Base-by-base conservation (phyloP, 2,113 vertebrate species). In the Amazona guildingii region DNA sequence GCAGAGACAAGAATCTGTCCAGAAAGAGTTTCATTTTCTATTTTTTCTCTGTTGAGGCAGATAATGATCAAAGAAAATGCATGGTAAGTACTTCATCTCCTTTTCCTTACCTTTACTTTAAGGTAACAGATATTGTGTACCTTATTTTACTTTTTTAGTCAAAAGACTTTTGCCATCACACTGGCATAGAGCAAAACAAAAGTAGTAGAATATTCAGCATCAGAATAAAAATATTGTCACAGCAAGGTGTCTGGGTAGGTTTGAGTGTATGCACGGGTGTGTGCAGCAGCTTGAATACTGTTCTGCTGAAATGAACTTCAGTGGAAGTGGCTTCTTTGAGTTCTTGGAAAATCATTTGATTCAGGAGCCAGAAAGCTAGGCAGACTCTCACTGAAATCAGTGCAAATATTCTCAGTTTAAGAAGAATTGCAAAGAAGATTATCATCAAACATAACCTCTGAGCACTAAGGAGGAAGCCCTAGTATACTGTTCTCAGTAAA, bases 201-300 rank as follows among this genome's bases (percentile, higher is more conserved):
- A 31, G 31, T 31, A 43, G 11, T 7, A 78, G 29, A 69, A 37
- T 49, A 61, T 61, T 73, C 28, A 69, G 14, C 18, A 61, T 68
- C 49, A 52, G 6, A 39, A 13, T 37, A 37, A 44, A 35, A 57
- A 41, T 43, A 72, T 28, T 31, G 75, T 16, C 62, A 46, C 5
- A 49, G 13, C 8, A 43, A 72, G 19, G 18, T 61, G n/a, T 6
- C 20, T 77, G 28, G 7, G 31, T 33, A 29, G 11, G 18, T 55
- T 10, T 1, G 1, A 76, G 6, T 12, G 5, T 41, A 23, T 11
- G 5, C 6, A 11, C 21, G 19, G 16, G 15, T 15, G 7, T 11
- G 28, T 6, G 13, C 1, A 1, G 39, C 68, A 73, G 15, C 41
- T 14, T 31, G 12, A 67, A 37, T n/a, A 46, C 13, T 3, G 0